Conservation (phyloP, 2,113 vertebrate species). For the Rhabdornis inornatus region DNA sequence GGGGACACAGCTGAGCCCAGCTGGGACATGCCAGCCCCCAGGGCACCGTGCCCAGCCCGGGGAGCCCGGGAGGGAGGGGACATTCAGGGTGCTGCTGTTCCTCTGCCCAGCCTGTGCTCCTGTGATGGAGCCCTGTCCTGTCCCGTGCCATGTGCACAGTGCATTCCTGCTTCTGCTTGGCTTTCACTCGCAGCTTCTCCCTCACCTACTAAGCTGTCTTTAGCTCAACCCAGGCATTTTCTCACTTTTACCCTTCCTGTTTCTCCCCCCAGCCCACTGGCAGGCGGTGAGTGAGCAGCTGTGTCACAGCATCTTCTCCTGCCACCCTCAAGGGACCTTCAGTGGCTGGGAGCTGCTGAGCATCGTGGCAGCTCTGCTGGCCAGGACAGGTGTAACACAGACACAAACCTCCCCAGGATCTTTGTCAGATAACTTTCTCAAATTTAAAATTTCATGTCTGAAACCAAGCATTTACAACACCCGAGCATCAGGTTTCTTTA, state of each 20-base stretch:
- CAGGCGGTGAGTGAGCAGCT: neutral
- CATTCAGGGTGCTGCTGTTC: fast-evolving
- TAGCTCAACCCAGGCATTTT: neutral
- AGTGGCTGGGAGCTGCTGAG: neutral
- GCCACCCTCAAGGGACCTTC: neutral
- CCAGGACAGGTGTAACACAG: neutral
- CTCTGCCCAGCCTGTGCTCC: fast-evolving
- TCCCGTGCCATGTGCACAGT: neutral
- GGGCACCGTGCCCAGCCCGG: fast-evolving
- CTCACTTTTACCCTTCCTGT: neutral
- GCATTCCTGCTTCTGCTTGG: neutral
- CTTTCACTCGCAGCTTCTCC: neutral
- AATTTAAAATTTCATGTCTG: neutral
- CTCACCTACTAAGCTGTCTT: neutral
- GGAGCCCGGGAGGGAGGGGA: neutral
- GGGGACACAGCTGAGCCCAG: too few relatives aligned
- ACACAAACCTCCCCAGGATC: neutral
- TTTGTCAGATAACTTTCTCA: neutral
- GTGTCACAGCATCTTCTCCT: neutral
- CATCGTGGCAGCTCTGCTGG: fast-evolving
- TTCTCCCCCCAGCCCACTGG: fast-evolving
- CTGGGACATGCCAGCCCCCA: too few relatives aligned
- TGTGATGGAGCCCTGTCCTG: neutral
- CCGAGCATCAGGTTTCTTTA: neutral
- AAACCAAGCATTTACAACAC: neutral